phyloP scores from a whole-genome alignment of 2,888 invertebrate species.

The Epinotia bilunana region DNA sequence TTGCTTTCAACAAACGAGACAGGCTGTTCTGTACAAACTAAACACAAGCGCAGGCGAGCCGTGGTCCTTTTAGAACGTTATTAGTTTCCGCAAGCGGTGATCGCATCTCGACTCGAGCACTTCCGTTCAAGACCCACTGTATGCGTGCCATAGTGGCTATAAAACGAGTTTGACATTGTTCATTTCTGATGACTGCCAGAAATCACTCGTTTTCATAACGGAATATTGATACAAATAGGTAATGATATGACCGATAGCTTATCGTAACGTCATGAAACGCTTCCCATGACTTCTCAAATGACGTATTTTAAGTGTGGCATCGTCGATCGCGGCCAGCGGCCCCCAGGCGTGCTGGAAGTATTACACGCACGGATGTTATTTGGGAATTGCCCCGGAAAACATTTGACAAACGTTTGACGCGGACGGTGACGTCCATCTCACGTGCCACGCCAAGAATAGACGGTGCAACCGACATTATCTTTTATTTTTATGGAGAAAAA shows the following conservation, averaged over 20 bases:
- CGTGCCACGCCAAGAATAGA: slow-evolving; percentile 32
- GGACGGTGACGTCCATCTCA: slow-evolving; percentile 45
- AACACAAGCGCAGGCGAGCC: slow-evolving; percentile 45
- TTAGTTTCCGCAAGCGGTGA: slow-evolving; percentile 67
- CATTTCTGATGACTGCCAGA: no score
- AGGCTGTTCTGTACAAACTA: slow-evolving; percentile 29
- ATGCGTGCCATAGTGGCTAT: not conserved
- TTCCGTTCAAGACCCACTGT: slow-evolving; percentile 43
- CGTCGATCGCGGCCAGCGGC: slow-evolving; percentile 11
- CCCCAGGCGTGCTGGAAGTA: slow-evolving; percentile 55
- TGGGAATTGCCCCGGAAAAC: slow-evolving; percentile 63
- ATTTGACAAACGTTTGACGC: slow-evolving; percentile 68
- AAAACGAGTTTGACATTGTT: not conserved
- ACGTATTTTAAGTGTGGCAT: slow-evolving; percentile 48
- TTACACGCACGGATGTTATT: slow-evolving; percentile 68
- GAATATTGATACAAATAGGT: no score
- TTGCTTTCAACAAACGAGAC: slow-evolving; percentile 24
- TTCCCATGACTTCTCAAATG: slow-evolving; percentile 46
- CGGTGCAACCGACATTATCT: slow-evolving; percentile 43
- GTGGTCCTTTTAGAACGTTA: slow-evolving; percentile 63
- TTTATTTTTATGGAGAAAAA: slow-evolving; percentile 51
- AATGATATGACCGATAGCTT: slow-evolving; percentile 12
- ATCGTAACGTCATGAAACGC: slow-evolving; percentile 16
- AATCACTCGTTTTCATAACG: no score
- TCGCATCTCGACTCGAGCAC: slow-evolving; percentile 69